Evolutionary conservation across 2,797 vertebrate species (phyloP).

Genomic region (Fringilla coelebs): DNA sequence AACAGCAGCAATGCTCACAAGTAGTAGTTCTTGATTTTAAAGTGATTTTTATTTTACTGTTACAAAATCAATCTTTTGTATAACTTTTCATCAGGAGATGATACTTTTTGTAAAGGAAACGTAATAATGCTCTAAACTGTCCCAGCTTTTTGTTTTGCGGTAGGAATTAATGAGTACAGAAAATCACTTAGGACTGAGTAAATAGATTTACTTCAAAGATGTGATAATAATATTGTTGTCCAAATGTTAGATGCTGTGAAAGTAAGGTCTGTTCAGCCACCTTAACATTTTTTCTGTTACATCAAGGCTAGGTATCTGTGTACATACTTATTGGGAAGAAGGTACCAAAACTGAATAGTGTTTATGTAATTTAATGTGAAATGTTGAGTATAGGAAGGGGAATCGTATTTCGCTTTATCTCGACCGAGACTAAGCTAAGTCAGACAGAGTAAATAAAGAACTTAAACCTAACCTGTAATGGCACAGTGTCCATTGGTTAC

Average conservation of each 20-base stretch:
- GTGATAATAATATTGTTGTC: conserved; percentile 47
- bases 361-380: conserved; percentile 15
- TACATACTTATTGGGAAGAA: conserved; percentile 19
- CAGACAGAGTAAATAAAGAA: not conserved
- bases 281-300: conserved; percentile 6
- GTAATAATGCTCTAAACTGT: conserved; percentile 22
- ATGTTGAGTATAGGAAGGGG: not conserved
- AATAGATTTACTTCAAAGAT: conserved; percentile 35
- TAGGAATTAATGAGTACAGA: conserved; percentile 20
- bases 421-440: not conserved
- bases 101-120: conserved; percentile 18
- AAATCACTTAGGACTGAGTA: conserved; percentile 47
- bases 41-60: conserved; percentile 30
- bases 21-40: conserved; percentile 28
- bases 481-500: not conserved
- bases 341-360: conserved; percentile 17
- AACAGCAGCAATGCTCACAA: not conserved
- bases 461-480: not conserved
- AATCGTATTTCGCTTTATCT: not conserved
- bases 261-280: conserved; percentile 13
- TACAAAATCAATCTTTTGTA: conserved; percentile 55
- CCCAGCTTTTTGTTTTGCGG: conserved; percentile 41
- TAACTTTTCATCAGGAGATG: conserved; percentile 46
- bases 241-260: conserved; percentile 2
- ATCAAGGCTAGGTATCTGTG: conserved; percentile 6